A percentile compares a stretch with the other conserved stretches of the same genome.
Evolutionary conservation across 2,888 invertebrate species (phyloP).

Genomic region (Spisula solida): DNA sequence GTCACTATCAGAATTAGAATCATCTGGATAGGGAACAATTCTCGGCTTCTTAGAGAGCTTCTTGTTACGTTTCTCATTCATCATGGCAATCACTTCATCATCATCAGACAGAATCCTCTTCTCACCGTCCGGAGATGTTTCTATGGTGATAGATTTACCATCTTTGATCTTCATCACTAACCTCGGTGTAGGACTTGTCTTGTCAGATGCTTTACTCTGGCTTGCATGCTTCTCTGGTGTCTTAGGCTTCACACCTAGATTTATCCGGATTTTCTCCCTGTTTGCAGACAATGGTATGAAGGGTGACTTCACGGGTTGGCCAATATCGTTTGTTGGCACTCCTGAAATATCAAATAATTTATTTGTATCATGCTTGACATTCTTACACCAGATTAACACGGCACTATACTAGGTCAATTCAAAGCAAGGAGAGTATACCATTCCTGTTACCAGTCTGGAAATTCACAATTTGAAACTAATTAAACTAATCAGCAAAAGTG

Average conservation of each 20-base stretch:
- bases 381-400: too few species aligned
- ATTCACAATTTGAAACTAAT: too few species aligned
- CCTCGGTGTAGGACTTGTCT: slow-evolving; percentile 74
- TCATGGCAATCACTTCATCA: slow-evolving; percentile 63
- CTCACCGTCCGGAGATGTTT: slow-evolving; percentile 81
- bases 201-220: slow-evolving; percentile 29
- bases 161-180: slow-evolving; percentile 86
- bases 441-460: too few species aligned
- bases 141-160: slow-evolving; percentile 83
- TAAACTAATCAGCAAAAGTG: too few species aligned
- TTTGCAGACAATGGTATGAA: slow-evolving; percentile 73
- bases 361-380: not conserved
- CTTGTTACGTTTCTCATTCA: slow-evolving; percentile 47
- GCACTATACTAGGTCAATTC: too few species aligned
- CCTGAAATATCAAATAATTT: slow-evolving; percentile 13
- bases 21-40: slow-evolving; percentile 87
- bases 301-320: slow-evolving; percentile 54
- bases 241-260: slow-evolving; percentile 78
- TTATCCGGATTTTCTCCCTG: slow-evolving; percentile 81
- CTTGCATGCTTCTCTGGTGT: slow-evolving; percentile 36
- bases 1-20: slow-evolving; percentile 84
- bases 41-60: slow-evolving; percentile 62
- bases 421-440: too few species aligned
- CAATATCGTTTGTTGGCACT: slow-evolving; percentile 59
- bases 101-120: slow-evolving; percentile 78